phyloP scores from a whole-genome alignment of 2,113 vertebrate genomes.

The Trichomycterus rosablanca region DNA sequence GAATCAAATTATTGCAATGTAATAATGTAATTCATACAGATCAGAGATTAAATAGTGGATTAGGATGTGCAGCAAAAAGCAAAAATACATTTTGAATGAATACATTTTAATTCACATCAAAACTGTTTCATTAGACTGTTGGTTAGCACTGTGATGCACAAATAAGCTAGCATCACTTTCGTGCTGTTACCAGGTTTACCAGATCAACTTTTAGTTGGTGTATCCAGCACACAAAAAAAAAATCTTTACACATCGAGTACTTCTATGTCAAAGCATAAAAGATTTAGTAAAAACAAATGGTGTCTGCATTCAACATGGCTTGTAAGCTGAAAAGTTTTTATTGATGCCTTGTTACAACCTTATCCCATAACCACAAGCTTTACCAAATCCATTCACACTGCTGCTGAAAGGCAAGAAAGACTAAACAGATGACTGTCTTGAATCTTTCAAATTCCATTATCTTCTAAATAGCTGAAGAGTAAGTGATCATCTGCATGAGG shows the following conservation, averaged over 20 bases:
- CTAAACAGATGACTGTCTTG: conserved; percentile 33
- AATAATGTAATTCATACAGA: conserved; percentile 43
- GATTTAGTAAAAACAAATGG: conserved; percentile 40
- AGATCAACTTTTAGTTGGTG: conserved; percentile 30
- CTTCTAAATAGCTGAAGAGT: conserved; percentile 39
- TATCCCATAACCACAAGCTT: conserved; percentile 38
- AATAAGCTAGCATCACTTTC: conserved; percentile 37
- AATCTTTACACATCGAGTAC: conserved; percentile 38
- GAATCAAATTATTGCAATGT: conserved; percentile 33
- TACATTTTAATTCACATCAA: conserved; percentile 46
- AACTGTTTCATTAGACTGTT: conserved; percentile 40
- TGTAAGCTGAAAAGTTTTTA: conserved; percentile 47
- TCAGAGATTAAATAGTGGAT: conserved; percentile 38
- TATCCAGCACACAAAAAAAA: conserved; percentile 30
- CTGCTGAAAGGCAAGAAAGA: conserved; percentile 32
- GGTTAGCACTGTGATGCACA: conserved; percentile 40
- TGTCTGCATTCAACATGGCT: conserved; percentile 35
- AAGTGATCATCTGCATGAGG: conserved; percentile 41
- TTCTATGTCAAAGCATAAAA: conserved; percentile 40
- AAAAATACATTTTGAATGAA: too few species aligned
- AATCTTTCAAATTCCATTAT: conserved; percentile 16
- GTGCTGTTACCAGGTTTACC: conserved; percentile 30
- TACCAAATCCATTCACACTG: conserved; percentile 26
- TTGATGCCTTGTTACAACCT: conserved; percentile 43
- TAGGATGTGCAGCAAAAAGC: conserved; percentile 39